Evolutionary conservation across 2,113 vertebrate species (phyloP).

Genomic region (Sphyrna mokarran): DNA sequence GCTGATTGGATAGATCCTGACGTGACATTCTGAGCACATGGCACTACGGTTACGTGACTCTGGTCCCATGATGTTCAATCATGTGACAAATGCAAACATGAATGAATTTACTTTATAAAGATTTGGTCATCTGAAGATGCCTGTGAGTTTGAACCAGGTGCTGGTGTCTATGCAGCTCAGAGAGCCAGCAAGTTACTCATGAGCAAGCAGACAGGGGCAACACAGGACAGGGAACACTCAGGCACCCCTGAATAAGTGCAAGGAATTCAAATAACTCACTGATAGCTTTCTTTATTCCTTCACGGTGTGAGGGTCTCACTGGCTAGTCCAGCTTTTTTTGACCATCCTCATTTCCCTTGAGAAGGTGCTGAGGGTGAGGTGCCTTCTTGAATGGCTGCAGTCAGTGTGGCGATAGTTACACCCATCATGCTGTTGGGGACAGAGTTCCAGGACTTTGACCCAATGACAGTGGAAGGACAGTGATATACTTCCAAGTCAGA

Average conservation of each 20-base stretch:
- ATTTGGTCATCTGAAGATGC: too few species aligned
- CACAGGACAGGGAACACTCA: neutral
- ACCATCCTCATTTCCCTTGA: too few species aligned
- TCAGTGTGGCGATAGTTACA: too few species aligned
- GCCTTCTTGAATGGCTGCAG: too few species aligned
- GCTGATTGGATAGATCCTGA: neutral
- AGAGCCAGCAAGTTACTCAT: neutral
- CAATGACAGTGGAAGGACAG: too few species aligned
- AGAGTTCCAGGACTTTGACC: too few species aligned
- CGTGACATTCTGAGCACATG: too few species aligned
- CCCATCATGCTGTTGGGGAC: too few species aligned
- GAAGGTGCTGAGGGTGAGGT: too few species aligned
- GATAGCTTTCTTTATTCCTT: neutral
- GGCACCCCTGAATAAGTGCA: neutral
- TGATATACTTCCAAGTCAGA: too few species aligned
- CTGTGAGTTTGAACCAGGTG: neutral
- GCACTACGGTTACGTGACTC: neutral
- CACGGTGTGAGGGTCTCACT: too few species aligned
- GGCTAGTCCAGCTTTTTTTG: too few species aligned
- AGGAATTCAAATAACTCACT: neutral
- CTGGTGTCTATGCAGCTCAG: neutral
- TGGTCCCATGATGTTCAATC: neutral
- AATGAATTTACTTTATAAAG: neutral
- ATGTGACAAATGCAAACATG: neutral
- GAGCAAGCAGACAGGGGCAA: neutral